phyloP scores from a whole-genome alignment of 2,113 vertebrate genomes.

The Galbula dea region DNA sequence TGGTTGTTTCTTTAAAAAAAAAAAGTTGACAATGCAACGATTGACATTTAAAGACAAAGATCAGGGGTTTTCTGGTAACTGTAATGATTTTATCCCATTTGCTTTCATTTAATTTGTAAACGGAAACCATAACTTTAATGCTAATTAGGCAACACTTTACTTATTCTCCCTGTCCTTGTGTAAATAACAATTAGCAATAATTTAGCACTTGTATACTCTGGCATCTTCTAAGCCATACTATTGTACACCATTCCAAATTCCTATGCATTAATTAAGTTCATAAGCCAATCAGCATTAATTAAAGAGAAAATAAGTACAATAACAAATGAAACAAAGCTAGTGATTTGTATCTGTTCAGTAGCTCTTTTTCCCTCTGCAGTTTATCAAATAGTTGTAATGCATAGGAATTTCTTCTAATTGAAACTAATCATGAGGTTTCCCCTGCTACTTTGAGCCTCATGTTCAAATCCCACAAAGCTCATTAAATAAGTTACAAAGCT shows the following conservation, averaged over 20 bases:
- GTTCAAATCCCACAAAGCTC: constrained; percentile 80
- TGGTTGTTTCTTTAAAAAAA: background rate
- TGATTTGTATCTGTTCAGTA: constrained; percentile 79
- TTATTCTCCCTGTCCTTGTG: constrained; percentile 76
- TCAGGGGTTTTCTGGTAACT: constrained; percentile 3
- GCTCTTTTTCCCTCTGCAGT: constrained; percentile 69
- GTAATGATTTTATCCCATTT: constrained; percentile 62
- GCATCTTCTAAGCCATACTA: constrained; percentile 77
- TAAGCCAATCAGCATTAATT: constrained; percentile 80
- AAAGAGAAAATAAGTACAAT: constrained; percentile 80
- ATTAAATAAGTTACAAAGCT: constrained; percentile 80
- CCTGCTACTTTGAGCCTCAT: constrained; percentile 75
- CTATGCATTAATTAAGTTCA: constrained; percentile 81
- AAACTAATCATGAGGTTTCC: constrained; percentile 82
- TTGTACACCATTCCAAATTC: constrained; percentile 80
- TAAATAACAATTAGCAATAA: constrained; percentile 85
- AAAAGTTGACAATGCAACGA: background rate
- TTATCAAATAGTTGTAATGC: constrained; percentile 76
- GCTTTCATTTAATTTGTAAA: constrained; percentile 70
- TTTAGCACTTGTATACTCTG: constrained; percentile 79
- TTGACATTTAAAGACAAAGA: constrained; percentile 31
- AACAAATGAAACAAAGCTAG: constrained; percentile 77
- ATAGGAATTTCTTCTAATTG: constrained; percentile 79
- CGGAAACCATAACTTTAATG: constrained; percentile 77
- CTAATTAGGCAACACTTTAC: constrained; percentile 75